A percentile compares a stretch with the other conserved stretches of the same genome.
phyloP scores from a whole-genome alignment of 2,113 vertebrate species.

The Callaeas wilsoni region DNA sequence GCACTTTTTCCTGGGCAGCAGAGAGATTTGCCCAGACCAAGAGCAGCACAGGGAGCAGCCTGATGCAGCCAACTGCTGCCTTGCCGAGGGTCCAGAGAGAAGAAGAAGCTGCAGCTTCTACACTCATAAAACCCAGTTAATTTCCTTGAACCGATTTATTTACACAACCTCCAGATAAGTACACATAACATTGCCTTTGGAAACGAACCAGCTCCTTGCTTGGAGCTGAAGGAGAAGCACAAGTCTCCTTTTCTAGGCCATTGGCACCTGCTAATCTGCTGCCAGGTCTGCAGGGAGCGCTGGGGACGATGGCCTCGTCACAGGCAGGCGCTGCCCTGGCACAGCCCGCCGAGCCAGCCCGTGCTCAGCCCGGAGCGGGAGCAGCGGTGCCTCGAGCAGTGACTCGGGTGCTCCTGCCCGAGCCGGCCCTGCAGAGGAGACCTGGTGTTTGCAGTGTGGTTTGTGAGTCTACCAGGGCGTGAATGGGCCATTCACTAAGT shows the following conservation, averaged over 20 bases:
- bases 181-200: constrained; percentile 8
- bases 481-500: background rate
- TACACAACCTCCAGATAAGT: background rate
- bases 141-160: constrained; percentile 27
- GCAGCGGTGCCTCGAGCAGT: fast-evolving
- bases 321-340: fast-evolving
- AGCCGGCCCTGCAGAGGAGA: background rate
- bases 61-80: background rate
- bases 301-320: fast-evolving
- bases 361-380: fast-evolving
- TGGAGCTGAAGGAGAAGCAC: background rate
- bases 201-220: background rate
- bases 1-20: background rate
- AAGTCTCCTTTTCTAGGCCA: background rate
- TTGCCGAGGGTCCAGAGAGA: background rate
- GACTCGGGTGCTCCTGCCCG: background rate
- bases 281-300: background rate
- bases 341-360: fast-evolving
- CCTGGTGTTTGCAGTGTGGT: background rate
- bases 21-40: fast-evolving
- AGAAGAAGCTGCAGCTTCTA: background rate
- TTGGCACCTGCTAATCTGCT: background rate
- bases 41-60: background rate
- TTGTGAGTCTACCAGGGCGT: background rate
- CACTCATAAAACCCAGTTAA: background rate